Conservation (phyloP, 1,140 invertebrate genomes). For the Orussus abietinus region DNA sequence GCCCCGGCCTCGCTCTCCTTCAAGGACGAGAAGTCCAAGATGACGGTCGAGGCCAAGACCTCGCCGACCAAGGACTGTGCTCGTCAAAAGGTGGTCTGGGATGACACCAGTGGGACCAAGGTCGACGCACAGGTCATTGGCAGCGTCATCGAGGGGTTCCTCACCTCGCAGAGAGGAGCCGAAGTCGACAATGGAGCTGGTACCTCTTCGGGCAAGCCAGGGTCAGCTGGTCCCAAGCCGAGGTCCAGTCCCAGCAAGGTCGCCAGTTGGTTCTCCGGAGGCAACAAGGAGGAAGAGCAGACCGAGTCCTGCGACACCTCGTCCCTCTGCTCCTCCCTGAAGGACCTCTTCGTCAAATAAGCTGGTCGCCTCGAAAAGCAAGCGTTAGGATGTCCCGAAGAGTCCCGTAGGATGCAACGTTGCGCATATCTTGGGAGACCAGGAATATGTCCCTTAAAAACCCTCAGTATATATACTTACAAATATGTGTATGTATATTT, state of each 20-base stretch:
- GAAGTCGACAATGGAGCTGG: slow-evolving; percentile 51
- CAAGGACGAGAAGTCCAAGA: slow-evolving; percentile 44
- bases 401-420: too few species aligned
- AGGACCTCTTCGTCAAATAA: slow-evolving; percentile 79
- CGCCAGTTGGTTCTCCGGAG: slow-evolving; percentile 55
- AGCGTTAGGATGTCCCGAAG: too few species aligned
- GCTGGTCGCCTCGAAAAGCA: too few species aligned
- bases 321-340: slow-evolving; percentile 74
- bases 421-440: too few species aligned
- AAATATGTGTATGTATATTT: too few species aligned
- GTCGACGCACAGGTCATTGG: slow-evolving; percentile 71
- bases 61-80: slow-evolving; percentile 39
- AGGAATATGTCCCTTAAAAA: too few species aligned
- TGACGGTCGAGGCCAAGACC: slow-evolving; percentile 49
- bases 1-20: slow-evolving; percentile 30
- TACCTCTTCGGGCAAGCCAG: slow-evolving; percentile 36
- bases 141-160: slow-evolving; percentile 76
- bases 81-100: slow-evolving; percentile 62
- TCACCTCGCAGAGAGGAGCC: slow-evolving; percentile 48
- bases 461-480: too few species aligned
- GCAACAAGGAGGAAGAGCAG: slow-evolving; percentile 59
- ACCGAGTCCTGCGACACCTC: slow-evolving; percentile 68
- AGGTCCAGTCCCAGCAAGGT: slow-evolving; percentile 38
- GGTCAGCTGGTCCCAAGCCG: slow-evolving; percentile 44
- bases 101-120: slow-evolving; percentile 66